These are phyloP conservation scores for Ichneumoninae sp. DNA, from an alignment of 2,888 invertebrate genomes.

Conservation along the genomic window DNA sequence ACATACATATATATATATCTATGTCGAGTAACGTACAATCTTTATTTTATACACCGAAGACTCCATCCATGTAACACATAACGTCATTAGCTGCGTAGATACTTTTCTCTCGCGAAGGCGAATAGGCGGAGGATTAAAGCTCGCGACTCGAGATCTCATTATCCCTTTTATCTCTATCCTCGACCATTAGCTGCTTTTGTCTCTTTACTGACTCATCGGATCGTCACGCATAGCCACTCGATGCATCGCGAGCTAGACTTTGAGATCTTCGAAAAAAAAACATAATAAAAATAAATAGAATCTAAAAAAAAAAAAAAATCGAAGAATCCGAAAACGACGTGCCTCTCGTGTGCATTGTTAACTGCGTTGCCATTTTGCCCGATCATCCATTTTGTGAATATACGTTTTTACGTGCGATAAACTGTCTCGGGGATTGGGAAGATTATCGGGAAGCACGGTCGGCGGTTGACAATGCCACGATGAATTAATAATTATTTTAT, in stretches of 20 bases:
- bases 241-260: background rate
- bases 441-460: conserved; percentile 3
- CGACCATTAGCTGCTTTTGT: background rate
- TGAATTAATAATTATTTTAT: conserved; percentile 6
- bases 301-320: background rate
- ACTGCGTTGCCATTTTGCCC: conserved; percentile 77
- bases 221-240: background rate
- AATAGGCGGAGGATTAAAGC: conserved; percentile 15
- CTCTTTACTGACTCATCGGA: conserved; percentile 60
- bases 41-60: conserved; percentile 23
- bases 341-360: conserved; percentile 34
- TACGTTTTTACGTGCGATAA: conserved; percentile 8
- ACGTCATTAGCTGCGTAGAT: conserved; percentile 6
- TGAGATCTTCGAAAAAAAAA: background rate
- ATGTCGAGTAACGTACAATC: background rate
- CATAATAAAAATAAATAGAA: background rate
- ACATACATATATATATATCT: background rate
- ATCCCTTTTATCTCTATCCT: conserved; percentile 21
- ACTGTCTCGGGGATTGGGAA: background rate
- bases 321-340: conserved; percentile 26
- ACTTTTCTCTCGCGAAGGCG: background rate
- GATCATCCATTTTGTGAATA: conserved; percentile 79
- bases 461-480: background rate
- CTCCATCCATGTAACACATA: background rate
- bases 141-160: background rate